Evolutionary conservation across 2,113 vertebrate genomes (phyloP), one percentile per base, ranked within the genome.

Genomic region (Pluvianellus socialis): DNA sequence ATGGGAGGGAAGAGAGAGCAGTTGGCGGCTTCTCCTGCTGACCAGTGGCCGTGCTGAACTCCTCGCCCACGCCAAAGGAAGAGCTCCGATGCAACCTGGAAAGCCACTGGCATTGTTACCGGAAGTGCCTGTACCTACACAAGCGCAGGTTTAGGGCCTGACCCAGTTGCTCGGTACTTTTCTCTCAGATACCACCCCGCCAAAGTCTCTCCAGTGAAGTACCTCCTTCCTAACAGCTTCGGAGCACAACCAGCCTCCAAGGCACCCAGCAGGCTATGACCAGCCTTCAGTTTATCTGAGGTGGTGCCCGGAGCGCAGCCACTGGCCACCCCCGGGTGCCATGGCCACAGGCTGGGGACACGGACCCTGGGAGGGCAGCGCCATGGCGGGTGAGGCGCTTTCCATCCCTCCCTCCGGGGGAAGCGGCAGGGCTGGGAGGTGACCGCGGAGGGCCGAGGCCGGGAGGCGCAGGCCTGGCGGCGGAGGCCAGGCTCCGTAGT

Each of bases 41-140:
- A 79, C 19, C 63, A 4, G 40, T 3, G 1, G 79, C 30, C 33
- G 6, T 1, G 16, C 66, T 14, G 33, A 71, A 9, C 38, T 40
- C 53, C 28, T 63, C 1, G 0, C 47, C 53, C 19, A 7, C 4
- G 2, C 35, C 49, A 30, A 11, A 32, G 33, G 32, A 42, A n/a
- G 11, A 35, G 44, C 15, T 20, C 7, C 0, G 0, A 22, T 0
- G 6, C 14, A 44, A 52, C 26, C 44, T 7, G 6, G 2, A 11
- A 49, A 92, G 35, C 6, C 28, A 9, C 33, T 3, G 6, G 26
- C 0, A 2, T 26, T 45, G 17, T 6, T 14, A 8, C 32, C 17
- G 26, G 16, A 24, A 76, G 17, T 8, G 17, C 72, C 2, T 30
- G 30, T 10, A 52, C 12, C 40, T n/a, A 10, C 1, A 0, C 7